phyloP scores from a whole-genome alignment of 2,113 vertebrate genomes.

The Tenrec ecaudatus region DNA sequence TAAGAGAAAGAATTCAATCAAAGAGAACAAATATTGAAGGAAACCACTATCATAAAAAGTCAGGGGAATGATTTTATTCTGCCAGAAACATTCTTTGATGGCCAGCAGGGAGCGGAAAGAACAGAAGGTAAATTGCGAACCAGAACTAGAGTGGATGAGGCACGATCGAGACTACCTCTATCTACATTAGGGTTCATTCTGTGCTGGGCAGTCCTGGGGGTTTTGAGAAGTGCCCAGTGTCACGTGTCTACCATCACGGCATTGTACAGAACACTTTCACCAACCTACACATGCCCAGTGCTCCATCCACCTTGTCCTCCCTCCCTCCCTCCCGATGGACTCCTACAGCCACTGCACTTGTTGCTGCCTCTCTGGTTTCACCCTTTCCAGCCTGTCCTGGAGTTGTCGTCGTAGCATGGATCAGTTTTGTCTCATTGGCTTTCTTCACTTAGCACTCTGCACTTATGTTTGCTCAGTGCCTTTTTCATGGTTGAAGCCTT shows the following conservation, averaged over 20 bases:
- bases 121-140: no score
- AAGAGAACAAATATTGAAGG: no score
- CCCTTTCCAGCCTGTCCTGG: not conserved
- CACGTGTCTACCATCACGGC: not conserved
- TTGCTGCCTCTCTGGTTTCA: not conserved
- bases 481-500: not conserved
- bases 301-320: not conserved
- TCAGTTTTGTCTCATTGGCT: not conserved
- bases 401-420: not conserved
- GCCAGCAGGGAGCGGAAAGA: no score
- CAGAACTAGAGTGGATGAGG: no score
- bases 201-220: not conserved
- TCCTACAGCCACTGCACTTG: not conserved
- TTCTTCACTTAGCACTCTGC: not conserved
- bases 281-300: not conserved
- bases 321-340: not conserved
- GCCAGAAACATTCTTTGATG: no score
- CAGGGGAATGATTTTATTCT: no score
- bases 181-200: not conserved
- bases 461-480: not conserved
- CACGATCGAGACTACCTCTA: no score
- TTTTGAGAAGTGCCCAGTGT: not conserved
- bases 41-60: no score
- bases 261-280: not conserved
- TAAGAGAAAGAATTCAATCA: no score